Percentiles rank a stretch among this genome's conserved stretches.
These are phyloP conservation scores for Tubulanus polymorphus DNA, from an alignment of 2,888 invertebrate species.

Conservation along the genomic window DNA sequence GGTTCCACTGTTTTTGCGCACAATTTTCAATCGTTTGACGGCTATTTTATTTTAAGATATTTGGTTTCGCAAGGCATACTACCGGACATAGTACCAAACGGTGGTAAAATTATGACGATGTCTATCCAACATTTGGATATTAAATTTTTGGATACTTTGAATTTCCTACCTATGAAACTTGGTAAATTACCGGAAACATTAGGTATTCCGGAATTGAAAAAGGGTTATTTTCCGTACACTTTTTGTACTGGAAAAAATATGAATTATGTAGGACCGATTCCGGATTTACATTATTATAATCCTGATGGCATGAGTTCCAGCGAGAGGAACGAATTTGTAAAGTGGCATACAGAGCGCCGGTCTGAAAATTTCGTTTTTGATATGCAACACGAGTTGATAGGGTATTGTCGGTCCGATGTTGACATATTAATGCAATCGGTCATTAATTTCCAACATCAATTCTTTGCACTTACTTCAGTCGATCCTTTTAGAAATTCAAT, in stretches of 20 bases:
- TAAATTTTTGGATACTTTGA: slow-evolving; percentile 3
- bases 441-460: background rate
- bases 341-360: background rate
- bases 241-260: slow-evolving; percentile 18
- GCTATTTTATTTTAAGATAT: slow-evolving; percentile 1
- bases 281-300: slow-evolving; percentile 15
- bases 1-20: background rate
- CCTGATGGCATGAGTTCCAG: slow-evolving; percentile 1
- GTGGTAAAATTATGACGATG: background rate
- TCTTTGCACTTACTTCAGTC: background rate
- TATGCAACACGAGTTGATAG: background rate
- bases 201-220: slow-evolving; percentile 14
- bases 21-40: slow-evolving; percentile 1
- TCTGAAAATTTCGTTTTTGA: background rate
- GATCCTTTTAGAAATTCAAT: background rate
- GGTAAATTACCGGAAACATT: background rate
- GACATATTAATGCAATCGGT: background rate
- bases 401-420: background rate
- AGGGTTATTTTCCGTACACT: slow-evolving; percentile 23
- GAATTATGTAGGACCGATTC: slow-evolving; percentile 19
- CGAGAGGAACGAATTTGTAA: background rate
- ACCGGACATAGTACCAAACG: background rate
- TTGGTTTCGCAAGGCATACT: background rate
- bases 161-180: slow-evolving; percentile 5
- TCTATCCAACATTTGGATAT: background rate